Base-by-base conservation (phyloP, 2,797 vertebrate species). In the Muraenolepis orangiensis region DNA sequence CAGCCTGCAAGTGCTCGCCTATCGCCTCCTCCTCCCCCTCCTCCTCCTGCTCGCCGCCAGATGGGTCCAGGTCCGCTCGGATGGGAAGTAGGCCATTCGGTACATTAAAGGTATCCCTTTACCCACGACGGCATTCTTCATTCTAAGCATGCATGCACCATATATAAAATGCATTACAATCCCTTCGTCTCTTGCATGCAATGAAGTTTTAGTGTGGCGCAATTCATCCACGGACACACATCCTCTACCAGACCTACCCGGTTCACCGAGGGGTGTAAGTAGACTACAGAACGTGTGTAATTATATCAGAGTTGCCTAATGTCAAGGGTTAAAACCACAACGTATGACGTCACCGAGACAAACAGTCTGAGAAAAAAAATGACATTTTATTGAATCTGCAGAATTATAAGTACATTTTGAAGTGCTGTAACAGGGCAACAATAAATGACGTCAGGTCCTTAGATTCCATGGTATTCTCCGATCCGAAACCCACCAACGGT, bases 361-460 rank as follows among this genome's bases (percentile, higher is more conserved):
- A 18, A 76, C 31, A 83, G 76, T 79, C 84, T 91, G 91, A 93
- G 91, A 90, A 93, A 90, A 84, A 89, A 93, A 93, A 93, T 83
- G 90, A 91, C 87, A 93, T 91, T 93, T 93, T 93, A 93, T 93
- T 93, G 90, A 91, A 88, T 93, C 88, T 90, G 90, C 87, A 91
- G 91, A 93, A 91, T 92, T 86, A 88, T 89, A 88, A 88, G 90
- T 92, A 93, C 90, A 93, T 85, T 90, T 93, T 90, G 88, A 92
- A 91, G 89, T 92, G 90, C 90, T 93, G 87, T 90, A 90, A 91
- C 87, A 91, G 87, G 86, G 88, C 78, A 87, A 92, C 85, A 86
- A 85, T 83, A 91, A 84, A 92, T 91, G 90, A 89, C 87, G 87
- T 86, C 90, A 91, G 88, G 90, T 92, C 90, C 89, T 90, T 87